phyloP scores from a whole-genome alignment of 2,113 vertebrate genomes.

The Rhea pennata region DNA sequence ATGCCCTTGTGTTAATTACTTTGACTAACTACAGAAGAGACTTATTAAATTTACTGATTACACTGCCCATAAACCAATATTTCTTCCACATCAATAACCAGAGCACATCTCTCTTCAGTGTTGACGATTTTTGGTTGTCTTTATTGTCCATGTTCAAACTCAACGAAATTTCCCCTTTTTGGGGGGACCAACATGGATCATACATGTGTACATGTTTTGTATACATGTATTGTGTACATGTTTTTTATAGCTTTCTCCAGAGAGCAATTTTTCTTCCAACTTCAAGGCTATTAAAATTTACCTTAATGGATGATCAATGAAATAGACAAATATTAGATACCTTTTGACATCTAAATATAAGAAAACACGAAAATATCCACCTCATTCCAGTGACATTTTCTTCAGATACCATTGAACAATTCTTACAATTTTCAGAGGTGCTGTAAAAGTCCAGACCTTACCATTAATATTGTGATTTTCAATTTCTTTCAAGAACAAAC shows the following conservation, averaged over 20 bases:
- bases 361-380: neutral
- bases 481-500: slow-evolving; percentile 2
- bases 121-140: neutral
- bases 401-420: neutral
- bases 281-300: neutral
- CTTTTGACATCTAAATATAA: neutral
- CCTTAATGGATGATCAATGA: neutral
- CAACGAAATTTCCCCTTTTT: neutral
- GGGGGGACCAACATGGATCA: neutral
- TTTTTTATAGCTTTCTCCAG: neutral
- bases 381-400: neutral
- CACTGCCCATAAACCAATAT: slow-evolving; percentile 65
- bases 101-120: neutral
- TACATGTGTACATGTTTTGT: neutral
- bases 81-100: slow-evolving; percentile 32
- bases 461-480: neutral
- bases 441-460: neutral
- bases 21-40: slow-evolving; percentile 73
- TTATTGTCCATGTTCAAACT: neutral
- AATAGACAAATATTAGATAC: neutral
- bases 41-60: slow-evolving; percentile 78
- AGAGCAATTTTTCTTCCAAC: neutral
- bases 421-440: neutral
- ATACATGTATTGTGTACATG: neutral
- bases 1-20: slow-evolving; percentile 77